Evolutionary conservation across 2,888 invertebrate species (phyloP).

Genomic region (Ornithoptera alexandrae): DNA sequence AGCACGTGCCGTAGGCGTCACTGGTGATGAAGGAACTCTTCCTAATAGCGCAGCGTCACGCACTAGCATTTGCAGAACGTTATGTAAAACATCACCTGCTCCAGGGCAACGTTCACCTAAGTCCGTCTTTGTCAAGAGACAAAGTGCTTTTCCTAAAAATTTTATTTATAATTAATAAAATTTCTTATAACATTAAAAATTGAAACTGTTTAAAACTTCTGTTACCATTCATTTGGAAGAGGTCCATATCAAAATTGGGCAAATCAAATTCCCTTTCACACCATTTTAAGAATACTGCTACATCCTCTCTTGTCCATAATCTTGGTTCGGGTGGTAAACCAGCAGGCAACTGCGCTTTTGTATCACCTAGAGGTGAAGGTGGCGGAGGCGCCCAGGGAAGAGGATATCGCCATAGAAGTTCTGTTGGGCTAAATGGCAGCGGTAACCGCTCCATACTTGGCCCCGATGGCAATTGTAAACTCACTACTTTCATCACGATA

Average conservation of each 20-base stretch:
- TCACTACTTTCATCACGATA: slow-evolving; percentile 83
- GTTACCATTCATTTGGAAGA: slow-evolving; percentile 97
- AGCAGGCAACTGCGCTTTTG: slow-evolving; percentile 92
- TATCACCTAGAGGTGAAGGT: slow-evolving; percentile 87
- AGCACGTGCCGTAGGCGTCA: slow-evolving; percentile 88
- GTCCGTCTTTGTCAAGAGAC: slow-evolving; percentile 92
- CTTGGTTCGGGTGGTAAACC: slow-evolving; percentile 93
- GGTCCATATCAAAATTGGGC: slow-evolving; percentile 94
- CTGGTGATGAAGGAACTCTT: slow-evolving; percentile 89
- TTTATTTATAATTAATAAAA: slow-evolving; percentile 15
- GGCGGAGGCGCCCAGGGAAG: slow-evolving; percentile 85
- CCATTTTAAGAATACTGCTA: slow-evolving; percentile 92
- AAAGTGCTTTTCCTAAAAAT: slow-evolving; percentile 91
- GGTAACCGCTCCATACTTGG: slow-evolving; percentile 88
- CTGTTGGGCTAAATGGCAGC: slow-evolving; percentile 89
- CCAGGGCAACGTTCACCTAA: slow-evolving; percentile 95
- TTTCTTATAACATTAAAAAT: not conserved
- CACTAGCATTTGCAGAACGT: slow-evolving; percentile 92
- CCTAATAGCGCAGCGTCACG: slow-evolving; percentile 89
- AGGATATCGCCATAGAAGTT: slow-evolving; percentile 93
- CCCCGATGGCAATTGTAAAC: slow-evolving; percentile 85
- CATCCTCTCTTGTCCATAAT: slow-evolving; percentile 94
- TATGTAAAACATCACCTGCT: slow-evolving; percentile 96
- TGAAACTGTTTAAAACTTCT: slow-evolving; percentile 1
- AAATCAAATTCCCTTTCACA: slow-evolving; percentile 95